Percentiles rank a stretch among this genome's conserved stretches.
Evolutionary conservation across 2,113 vertebrate genomes (phyloP).

Genomic region (Petrocephalus zakoni): DNA sequence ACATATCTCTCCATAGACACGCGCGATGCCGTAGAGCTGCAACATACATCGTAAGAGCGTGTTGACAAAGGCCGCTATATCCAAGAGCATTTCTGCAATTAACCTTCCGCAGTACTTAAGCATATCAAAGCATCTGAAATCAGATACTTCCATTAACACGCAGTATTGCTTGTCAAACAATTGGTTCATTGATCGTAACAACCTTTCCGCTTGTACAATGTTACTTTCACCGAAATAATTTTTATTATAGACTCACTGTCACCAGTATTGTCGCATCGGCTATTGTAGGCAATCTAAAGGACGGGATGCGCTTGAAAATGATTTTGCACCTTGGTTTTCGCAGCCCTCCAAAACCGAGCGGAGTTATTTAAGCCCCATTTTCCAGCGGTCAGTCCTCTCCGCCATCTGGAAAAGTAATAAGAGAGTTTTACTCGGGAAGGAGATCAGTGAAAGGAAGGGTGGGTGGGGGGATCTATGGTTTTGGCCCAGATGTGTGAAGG

Average conservation of each 20-base stretch:
- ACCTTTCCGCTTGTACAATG: background rate
- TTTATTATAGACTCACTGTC: background rate
- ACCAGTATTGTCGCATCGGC: background rate
- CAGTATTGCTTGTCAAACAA: background rate
- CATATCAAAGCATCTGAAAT: background rate
- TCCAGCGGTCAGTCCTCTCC: conserved; percentile 7
- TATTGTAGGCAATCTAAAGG: background rate
- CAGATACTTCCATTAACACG: background rate
- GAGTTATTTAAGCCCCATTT: background rate
- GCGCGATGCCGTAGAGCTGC: background rate
- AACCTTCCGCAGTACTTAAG: background rate
- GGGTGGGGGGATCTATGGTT: background rate
- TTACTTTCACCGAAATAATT: background rate
- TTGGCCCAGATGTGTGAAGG: conserved; percentile 28
- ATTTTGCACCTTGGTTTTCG: background rate
- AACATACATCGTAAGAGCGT: background rate
- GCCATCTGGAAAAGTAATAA: conserved; percentile 35
- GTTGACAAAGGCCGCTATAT: background rate
- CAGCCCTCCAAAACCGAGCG: background rate
- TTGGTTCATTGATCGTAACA: background rate
- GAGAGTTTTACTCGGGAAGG: conserved; percentile 12
- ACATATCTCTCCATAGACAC: background rate
- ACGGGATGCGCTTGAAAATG: background rate
- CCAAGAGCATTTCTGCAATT: background rate
- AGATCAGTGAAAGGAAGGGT: conserved; percentile 7